Percentiles rank a stretch among this genome's conserved stretches.
These are phyloP conservation scores for Epizoanthus scotinus DNA, from an alignment of 92 coral and sea anemone species.

Conservation along the genomic window DNA sequence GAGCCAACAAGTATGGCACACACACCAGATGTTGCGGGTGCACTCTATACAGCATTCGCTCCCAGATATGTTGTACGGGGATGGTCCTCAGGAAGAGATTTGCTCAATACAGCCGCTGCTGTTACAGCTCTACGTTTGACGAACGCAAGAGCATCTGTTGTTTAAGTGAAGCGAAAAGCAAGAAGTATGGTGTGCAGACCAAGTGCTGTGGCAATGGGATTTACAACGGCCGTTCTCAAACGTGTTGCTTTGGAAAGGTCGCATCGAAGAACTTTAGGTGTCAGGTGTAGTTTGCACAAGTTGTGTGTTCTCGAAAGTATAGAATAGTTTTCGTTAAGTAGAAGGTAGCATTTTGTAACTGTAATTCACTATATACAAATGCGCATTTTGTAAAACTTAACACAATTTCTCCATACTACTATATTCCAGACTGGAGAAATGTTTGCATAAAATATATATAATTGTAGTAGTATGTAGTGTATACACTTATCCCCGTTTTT, in stretches of 20 bases:
- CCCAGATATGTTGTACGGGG: not conserved
- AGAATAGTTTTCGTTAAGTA: no score
- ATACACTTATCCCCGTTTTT: no score
- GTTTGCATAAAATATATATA: no score
- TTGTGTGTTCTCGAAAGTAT: no score
- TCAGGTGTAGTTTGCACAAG: no score
- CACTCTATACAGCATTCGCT: not conserved
- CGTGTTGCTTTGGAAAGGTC: not conserved
- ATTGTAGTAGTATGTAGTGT: no score
- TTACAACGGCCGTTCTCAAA: not conserved
- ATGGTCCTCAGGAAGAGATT: not conserved
- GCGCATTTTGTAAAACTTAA: no score
- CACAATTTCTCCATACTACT: no score
- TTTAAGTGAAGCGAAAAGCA: not conserved
- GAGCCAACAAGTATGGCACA: not conserved
- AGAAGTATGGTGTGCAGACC: not conserved
- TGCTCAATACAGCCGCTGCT: not conserved
- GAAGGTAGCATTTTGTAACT: no score
- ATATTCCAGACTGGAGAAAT: no score
- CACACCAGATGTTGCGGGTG: not conserved
- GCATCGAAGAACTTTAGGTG: no score
- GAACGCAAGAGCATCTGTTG: not conserved
- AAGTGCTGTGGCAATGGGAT: not conserved
- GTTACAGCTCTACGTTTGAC: not conserved
- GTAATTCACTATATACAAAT: no score